phyloP scores from a whole-genome alignment of 1,140 invertebrate species.

The Galleria mellonella region DNA sequence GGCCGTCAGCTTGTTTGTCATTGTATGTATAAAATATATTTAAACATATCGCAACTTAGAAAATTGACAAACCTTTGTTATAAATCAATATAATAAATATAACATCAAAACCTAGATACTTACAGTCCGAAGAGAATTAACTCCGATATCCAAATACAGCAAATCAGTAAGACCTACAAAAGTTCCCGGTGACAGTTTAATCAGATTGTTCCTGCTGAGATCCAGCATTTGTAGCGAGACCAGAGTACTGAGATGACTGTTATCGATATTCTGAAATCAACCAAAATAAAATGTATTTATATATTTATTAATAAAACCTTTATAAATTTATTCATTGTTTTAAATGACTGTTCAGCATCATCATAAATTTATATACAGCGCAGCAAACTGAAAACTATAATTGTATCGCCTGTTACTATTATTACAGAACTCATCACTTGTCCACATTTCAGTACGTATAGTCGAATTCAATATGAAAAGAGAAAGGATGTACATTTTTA shows the following conservation, averaged over 20 bases:
- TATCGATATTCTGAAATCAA: conserved; percentile 76
- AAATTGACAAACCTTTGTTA: too few species aligned
- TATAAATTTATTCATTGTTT: neutral
- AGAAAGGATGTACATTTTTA: too few species aligned
- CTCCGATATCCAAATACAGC: conserved; percentile 85
- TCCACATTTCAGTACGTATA: too few species aligned
- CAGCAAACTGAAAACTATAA: too few species aligned
- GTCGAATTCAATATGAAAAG: too few species aligned
- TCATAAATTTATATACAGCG: too few species aligned
- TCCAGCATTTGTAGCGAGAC: conserved; percentile 84
- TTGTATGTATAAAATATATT: too few species aligned
- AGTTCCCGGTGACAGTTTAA: conserved; percentile 84
- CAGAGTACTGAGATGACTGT: conserved; percentile 79
- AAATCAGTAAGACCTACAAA: conserved; percentile 84
- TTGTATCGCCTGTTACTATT: too few species aligned
- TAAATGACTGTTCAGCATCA: neutral
- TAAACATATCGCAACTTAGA: too few species aligned
- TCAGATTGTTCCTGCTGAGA: conserved; percentile 88
- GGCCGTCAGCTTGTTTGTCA: too few species aligned
- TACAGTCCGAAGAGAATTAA: conserved; percentile 90
- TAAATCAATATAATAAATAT: neutral
- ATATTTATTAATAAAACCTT: neutral
- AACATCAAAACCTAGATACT: conserved; percentile 35
- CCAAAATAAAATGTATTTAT: neutral
- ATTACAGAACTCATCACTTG: too few species aligned